phyloP scores from a whole-genome alignment of 2,113 vertebrate species.

The Phalacrocorax carbo region DNA sequence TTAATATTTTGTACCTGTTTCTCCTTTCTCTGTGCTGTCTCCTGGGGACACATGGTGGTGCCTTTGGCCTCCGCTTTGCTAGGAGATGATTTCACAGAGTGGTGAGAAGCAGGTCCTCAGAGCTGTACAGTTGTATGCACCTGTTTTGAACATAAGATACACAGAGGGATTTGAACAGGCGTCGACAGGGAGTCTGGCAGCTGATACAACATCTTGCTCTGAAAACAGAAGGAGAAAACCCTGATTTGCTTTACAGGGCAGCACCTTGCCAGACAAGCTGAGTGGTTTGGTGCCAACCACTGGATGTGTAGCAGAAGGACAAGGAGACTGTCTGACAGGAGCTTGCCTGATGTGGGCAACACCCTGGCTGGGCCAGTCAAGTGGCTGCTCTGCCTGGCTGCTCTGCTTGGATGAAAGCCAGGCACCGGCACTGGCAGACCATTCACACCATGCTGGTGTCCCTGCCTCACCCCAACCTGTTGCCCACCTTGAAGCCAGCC shows the following conservation, averaged over 20 bases:
- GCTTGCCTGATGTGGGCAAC: neutral
- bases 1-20: neutral
- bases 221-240: neutral
- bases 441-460: neutral
- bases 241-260: neutral
- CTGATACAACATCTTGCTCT: neutral
- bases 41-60: neutral
- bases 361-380: neutral
- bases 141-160: neutral
- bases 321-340: neutral
- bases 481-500: neutral
- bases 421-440: neutral
- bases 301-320: accelerated
- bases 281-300: neutral
- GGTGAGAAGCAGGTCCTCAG: neutral
- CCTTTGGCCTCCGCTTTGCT: neutral
- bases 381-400: accelerated
- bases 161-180: neutral
- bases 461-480: neutral
- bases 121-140: neutral
- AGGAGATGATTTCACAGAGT: neutral
- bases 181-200: neutral
- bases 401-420: neutral
- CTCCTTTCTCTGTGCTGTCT: neutral
- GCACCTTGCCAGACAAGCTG: neutral